These are phyloP conservation scores for Pocota personata DNA, from an alignment of 2,888 invertebrate genomes.

Conservation along the genomic window DNA sequence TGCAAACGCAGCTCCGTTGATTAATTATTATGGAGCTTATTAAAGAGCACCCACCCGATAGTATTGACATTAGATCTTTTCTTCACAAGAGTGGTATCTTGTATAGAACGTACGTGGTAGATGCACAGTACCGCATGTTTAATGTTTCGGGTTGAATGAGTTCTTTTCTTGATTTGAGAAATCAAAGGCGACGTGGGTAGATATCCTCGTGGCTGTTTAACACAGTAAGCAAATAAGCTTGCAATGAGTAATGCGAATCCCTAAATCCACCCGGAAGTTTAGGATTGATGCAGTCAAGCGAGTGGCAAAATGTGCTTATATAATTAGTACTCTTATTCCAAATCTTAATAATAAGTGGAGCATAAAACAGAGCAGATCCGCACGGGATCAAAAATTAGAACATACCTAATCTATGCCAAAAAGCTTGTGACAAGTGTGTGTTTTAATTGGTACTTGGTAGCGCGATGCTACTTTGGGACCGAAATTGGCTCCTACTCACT, in stretches of 20 bases:
- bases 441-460: too few species aligned
- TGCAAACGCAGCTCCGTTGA: not conserved
- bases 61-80: not conserved
- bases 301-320: not conserved
- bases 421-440: too few species aligned
- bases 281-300: too few species aligned
- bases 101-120: not conserved
- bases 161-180: not conserved
- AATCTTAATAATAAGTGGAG: too few species aligned
- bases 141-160: not conserved
- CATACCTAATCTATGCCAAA: too few species aligned
- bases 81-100: not conserved
- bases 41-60: not conserved
- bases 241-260: not conserved
- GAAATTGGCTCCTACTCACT: too few species aligned
- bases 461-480: too few species aligned
- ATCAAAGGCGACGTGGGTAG: too few species aligned
- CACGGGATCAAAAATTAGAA: too few species aligned
- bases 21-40: constrained; percentile 1
- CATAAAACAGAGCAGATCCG: too few species aligned
- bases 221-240: not conserved
- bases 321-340: too few species aligned
- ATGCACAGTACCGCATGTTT: not conserved
- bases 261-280: not conserved
- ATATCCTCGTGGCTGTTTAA: not conserved